These are phyloP conservation scores for Loripinus fragilis DNA, from an alignment of 2,888 invertebrate genomes.

Conservation along the genomic window DNA sequence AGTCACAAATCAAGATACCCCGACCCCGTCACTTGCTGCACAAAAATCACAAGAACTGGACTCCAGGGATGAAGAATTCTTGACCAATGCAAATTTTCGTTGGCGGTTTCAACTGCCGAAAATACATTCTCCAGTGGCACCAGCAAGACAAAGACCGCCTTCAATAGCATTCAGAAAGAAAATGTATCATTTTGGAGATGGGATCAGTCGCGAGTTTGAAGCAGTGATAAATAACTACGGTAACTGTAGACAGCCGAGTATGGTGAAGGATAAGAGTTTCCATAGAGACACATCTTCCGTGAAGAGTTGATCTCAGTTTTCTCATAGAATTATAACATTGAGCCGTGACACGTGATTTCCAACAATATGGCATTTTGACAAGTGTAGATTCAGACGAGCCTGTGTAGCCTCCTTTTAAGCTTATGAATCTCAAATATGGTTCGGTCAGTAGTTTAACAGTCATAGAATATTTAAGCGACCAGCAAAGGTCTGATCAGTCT, in stretches of 20 bases:
- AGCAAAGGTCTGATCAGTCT: no score
- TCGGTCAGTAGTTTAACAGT: no score
- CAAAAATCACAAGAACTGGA: constrained; percentile 4
- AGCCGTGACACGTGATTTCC: no score
- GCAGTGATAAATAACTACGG: constrained; percentile 55
- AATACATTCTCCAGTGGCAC: constrained; percentile 37
- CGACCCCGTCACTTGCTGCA: neutral
- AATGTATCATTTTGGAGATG: constrained; percentile 55
- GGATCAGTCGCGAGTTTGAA: constrained; percentile 55
- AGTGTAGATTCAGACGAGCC: no score
- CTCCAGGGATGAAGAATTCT: constrained; percentile 38
- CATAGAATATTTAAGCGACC: no score
- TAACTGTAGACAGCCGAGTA: constrained; percentile 55
- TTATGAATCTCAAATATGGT: no score
- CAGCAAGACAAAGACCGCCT: constrained; percentile 24
- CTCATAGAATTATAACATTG: no score
- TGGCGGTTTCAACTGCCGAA: constrained; percentile 54
- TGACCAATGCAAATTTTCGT: constrained; percentile 43
- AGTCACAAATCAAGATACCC: constrained; percentile 8
- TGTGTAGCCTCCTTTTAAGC: no score
- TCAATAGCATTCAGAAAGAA: constrained; percentile 39
- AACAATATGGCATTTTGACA: no score
- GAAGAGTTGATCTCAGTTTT: neutral
- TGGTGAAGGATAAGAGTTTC: constrained; percentile 38
- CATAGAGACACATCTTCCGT: constrained; percentile 10